phyloP scores from a whole-genome alignment of 2,797 vertebrate species.

The Columba guinea region DNA sequence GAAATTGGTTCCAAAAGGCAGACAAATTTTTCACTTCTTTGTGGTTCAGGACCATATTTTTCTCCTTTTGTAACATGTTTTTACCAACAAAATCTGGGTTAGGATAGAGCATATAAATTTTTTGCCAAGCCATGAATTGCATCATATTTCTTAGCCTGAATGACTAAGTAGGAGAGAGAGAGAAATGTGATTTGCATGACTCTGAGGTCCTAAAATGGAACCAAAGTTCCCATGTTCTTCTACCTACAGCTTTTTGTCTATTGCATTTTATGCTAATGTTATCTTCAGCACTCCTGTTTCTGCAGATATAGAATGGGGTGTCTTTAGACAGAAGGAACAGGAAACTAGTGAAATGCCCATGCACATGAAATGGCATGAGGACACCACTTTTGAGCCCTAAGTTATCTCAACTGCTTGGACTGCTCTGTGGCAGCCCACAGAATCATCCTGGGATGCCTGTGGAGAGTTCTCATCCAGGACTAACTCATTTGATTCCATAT shows the following conservation, averaged over 20 bases:
- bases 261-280: not conserved
- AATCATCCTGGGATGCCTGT: not conserved
- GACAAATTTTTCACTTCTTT: not conserved
- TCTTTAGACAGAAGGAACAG: not conserved
- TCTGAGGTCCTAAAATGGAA: not conserved
- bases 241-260: not conserved
- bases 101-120: not conserved
- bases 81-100: not conserved
- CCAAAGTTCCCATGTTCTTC: not conserved
- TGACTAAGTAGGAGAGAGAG: not conserved
- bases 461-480: not conserved
- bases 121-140: not conserved
- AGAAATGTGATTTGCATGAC: not conserved
- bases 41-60: not conserved
- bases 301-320: not conserved
- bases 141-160: slow-evolving; percentile 11
- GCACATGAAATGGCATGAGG: not conserved
- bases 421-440: not conserved
- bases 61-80: not conserved
- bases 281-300: not conserved
- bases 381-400: not conserved
- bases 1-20: not conserved
- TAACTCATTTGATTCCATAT: not conserved
- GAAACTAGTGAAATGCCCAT: not conserved
- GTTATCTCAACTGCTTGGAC: not conserved